Evolutionary conservation across 1,140 invertebrate species (phyloP).

Genomic region (Calliphora vicina): DNA sequence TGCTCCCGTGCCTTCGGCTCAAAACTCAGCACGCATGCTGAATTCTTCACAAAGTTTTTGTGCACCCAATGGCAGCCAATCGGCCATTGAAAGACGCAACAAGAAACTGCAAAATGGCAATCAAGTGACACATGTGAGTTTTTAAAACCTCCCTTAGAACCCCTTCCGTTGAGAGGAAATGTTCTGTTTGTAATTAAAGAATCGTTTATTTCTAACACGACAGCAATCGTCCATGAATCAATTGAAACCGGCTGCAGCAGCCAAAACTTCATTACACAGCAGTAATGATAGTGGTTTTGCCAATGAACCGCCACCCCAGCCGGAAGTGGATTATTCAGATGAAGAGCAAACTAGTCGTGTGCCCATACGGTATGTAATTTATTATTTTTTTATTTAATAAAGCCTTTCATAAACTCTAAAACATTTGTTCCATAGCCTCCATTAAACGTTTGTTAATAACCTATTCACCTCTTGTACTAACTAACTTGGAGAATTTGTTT

Average conservation of each 20-base stretch:
- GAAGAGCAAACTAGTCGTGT: conserved; percentile 77
- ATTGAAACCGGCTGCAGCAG: conserved; percentile 63
- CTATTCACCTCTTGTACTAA: neutral
- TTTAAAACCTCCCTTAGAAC: neutral
- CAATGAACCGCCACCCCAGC: conserved; percentile 84
- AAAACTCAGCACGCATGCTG: conserved; percentile 62
- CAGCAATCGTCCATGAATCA: conserved; percentile 46
- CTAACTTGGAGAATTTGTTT: neutral
- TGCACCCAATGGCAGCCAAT: conserved; percentile 57
- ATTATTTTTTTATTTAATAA: neutral
- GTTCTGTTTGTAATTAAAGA: neutral
- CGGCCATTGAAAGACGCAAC: conserved; percentile 56
- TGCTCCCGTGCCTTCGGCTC: conserved; percentile 68
- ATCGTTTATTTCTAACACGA: conserved; percentile 32
- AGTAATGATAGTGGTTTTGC: conserved; percentile 92
- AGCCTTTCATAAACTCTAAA: no score
- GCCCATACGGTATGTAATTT: conserved; percentile 73
- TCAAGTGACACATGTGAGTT: conserved; percentile 46
- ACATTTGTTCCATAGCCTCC: neutral
- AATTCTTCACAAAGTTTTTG: conserved; percentile 68
- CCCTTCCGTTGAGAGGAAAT: neutral
- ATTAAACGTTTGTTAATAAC: neutral
- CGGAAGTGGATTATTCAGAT: conserved; percentile 89
- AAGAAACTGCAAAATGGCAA: conserved; percentile 54
- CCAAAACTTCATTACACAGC: conserved; percentile 82